A percentile compares a stretch with the other conserved stretches of the same genome.
Evolutionary conservation across 2,797 vertebrate species (phyloP).

Genomic region (Pristis pectinata): DNA sequence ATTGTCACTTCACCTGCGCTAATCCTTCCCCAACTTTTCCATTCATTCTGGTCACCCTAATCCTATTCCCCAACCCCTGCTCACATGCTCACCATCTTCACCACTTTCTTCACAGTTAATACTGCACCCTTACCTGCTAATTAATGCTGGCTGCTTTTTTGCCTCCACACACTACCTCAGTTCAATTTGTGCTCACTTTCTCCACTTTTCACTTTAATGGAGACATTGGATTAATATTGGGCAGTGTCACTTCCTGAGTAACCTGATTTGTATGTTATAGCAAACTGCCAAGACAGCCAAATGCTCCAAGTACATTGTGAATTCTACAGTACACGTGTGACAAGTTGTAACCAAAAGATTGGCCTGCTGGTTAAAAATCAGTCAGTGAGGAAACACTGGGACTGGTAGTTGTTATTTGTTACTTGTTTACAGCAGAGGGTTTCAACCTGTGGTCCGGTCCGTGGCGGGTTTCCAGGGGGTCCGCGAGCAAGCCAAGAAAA

Average conservation of each 20-base stretch:
- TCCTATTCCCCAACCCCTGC: not conserved
- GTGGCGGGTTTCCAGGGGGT: too few relatives aligned
- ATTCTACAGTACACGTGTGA: not conserved
- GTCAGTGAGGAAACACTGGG: not conserved
- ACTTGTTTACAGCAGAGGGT: too few relatives aligned
- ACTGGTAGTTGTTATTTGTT: not conserved
- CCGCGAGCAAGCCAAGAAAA: too few relatives aligned
- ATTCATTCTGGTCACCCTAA: not conserved
- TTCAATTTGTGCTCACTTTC: not conserved
- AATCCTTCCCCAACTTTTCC: too few relatives aligned
- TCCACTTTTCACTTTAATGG: not conserved
- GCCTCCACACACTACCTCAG: too few relatives aligned
- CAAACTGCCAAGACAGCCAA: too few relatives aligned
- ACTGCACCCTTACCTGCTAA: not conserved
- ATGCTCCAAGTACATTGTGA: not conserved
- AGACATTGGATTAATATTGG: not conserved
- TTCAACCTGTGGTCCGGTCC: too few relatives aligned
- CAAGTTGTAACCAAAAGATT: not conserved
- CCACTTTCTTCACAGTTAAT: not conserved
- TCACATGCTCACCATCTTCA: too few relatives aligned
- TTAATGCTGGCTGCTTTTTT: not conserved
- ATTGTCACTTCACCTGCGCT: not conserved
- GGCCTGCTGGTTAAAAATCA: not conserved
- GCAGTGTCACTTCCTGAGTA: not conserved
- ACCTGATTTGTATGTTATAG: not conserved